Percentiles rank a stretch among this genome's conserved stretches.
phyloP scores from a whole-genome alignment of 2,113 vertebrate species.

The Coturnix japonica region DNA sequence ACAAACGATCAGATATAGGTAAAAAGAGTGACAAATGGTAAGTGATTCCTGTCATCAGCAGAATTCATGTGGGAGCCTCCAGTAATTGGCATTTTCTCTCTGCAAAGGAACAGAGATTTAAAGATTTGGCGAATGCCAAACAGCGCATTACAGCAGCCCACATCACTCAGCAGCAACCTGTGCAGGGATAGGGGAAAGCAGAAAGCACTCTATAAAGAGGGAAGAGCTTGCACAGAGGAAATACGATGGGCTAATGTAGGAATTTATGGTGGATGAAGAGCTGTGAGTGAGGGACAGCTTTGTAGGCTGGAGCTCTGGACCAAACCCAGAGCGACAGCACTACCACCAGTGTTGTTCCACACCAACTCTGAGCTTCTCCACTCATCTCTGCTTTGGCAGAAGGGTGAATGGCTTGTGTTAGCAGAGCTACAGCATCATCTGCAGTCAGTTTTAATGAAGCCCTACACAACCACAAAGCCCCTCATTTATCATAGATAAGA shows the following conservation, averaged over 20 bases:
- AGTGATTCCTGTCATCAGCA: constrained; percentile 54
- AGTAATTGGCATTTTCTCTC: constrained; percentile 42
- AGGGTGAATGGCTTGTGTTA: not conserved
- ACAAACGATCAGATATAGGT: constrained; percentile 23
- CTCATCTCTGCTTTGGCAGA: fast-evolving
- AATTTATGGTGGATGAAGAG: not conserved
- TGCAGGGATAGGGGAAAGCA: not conserved
- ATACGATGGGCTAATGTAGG: not conserved
- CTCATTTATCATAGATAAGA: not conserved
- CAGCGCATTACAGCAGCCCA: not conserved
- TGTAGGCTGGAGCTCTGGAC: not conserved
- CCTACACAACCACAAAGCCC: not conserved
- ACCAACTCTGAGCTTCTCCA: not conserved
- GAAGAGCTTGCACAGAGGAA: not conserved
- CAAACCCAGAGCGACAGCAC: not conserved
- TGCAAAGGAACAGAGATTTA: not conserved
- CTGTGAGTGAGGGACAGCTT: not conserved
- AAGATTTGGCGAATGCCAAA: not conserved
- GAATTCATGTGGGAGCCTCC: not conserved
- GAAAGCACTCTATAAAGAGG: not conserved
- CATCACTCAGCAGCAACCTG: not conserved
- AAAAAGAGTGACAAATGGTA: constrained; percentile 29
- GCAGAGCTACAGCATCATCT: not conserved
- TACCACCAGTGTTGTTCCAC: not conserved
- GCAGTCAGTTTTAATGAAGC: not conserved